Evolutionary conservation across 2,888 invertebrate species (phyloP).

Genomic region (Ernsta delagoae): DNA sequence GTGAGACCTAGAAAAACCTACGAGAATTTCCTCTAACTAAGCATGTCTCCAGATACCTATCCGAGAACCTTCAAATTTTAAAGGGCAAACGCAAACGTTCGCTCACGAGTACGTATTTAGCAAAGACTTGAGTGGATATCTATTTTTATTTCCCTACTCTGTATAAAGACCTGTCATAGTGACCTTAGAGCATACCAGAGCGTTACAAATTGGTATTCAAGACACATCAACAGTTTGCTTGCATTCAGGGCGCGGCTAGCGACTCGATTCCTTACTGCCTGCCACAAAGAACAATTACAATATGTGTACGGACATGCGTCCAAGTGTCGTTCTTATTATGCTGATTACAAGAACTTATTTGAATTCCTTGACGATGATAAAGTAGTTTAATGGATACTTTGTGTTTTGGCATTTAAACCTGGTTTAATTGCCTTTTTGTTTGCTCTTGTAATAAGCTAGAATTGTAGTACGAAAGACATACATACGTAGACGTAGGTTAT

Average conservation of each 20-base stretch:
- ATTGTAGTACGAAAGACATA: too few relatives aligned
- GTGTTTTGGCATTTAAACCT: neutral
- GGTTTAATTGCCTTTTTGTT: neutral
- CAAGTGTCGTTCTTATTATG: slow-evolving; percentile 23
- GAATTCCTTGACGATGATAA: neutral
- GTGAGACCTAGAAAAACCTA: too few relatives aligned
- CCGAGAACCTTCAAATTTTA: too few relatives aligned
- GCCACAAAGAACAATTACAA: slow-evolving; percentile 45
- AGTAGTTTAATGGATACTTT: neutral
- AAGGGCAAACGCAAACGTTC: too few relatives aligned
- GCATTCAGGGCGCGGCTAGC: slow-evolving; percentile 46
- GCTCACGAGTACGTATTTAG: too few relatives aligned
- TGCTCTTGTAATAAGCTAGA: too few relatives aligned
- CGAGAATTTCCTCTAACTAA: too few relatives aligned
- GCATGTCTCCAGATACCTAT: too few relatives aligned
- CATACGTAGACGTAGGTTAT: too few relatives aligned
- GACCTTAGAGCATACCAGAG: slow-evolving; percentile 14
- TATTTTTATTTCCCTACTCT: too few relatives aligned
- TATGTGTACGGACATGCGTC: slow-evolving; percentile 16
- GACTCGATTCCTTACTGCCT: slow-evolving; percentile 44
- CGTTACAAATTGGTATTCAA: slow-evolving; percentile 41
- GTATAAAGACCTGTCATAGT: neutral
- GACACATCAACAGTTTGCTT: slow-evolving; percentile 39
- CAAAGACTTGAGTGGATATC: too few relatives aligned
- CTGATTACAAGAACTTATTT: slow-evolving; percentile 16